phyloP scores from a whole-genome alignment of 2,113 vertebrate species.

The Phocoena phocoena region DNA sequence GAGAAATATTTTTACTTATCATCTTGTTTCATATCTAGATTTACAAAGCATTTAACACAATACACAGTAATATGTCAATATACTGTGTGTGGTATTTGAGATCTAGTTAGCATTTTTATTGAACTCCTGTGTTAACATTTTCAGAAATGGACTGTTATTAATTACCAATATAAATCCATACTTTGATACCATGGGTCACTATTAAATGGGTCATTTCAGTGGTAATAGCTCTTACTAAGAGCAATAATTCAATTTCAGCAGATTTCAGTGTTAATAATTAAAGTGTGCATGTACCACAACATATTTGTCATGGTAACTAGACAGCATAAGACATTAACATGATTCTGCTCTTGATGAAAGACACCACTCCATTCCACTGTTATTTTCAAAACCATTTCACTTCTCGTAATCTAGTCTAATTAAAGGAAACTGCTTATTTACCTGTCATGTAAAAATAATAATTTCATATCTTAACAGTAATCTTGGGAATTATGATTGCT shows the following conservation, averaged over 20 bases:
- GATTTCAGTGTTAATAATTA: slow-evolving; percentile 85
- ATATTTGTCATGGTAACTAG: slow-evolving; percentile 86
- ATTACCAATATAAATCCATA: slow-evolving; percentile 89
- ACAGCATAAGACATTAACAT: slow-evolving; percentile 83
- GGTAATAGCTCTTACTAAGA: slow-evolving; percentile 84
- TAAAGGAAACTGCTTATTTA: slow-evolving; percentile 81
- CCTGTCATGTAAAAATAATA: slow-evolving; percentile 73
- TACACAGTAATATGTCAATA: slow-evolving; percentile 85
- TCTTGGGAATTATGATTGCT: slow-evolving; percentile 61
- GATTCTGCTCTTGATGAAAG: slow-evolving; percentile 80
- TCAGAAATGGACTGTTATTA: slow-evolving; percentile 86
- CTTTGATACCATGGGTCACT: slow-evolving; percentile 84
- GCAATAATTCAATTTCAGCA: slow-evolving; percentile 85
- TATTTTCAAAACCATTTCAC: slow-evolving; percentile 75
- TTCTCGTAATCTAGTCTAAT: slow-evolving; percentile 77
- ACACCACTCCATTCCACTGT: slow-evolving; percentile 65
- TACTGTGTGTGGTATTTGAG: slow-evolving; percentile 81
- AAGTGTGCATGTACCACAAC: slow-evolving; percentile 79
- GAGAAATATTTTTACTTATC: slow-evolving; percentile 70
- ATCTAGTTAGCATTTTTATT: slow-evolving; percentile 89
- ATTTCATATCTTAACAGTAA: slow-evolving; percentile 67
- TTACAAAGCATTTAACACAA: slow-evolving; percentile 80
- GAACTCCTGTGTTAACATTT: slow-evolving; percentile 85
- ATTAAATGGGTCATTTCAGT: slow-evolving; percentile 88
- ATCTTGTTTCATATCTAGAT: slow-evolving; percentile 72